Conservation (phyloP, 2,113 vertebrate genomes). For the Carassius gibelio region DNA sequence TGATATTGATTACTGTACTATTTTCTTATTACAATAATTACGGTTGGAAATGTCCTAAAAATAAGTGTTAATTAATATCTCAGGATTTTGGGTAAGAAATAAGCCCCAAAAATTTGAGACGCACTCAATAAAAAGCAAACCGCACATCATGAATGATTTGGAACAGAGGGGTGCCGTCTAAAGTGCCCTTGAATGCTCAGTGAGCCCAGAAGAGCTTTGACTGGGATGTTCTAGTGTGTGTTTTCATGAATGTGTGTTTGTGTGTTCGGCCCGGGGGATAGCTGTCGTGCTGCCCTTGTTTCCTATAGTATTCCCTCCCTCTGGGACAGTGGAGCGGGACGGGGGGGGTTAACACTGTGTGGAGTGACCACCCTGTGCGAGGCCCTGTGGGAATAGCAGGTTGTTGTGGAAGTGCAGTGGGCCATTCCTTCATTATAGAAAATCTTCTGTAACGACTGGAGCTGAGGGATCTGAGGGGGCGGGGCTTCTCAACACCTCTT, state of each 20-base stretch:
- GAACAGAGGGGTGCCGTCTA: constrained; percentile 19
- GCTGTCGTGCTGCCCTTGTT: neutral
- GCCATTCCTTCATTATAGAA: constrained; percentile 74
- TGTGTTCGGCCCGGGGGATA: neutral
- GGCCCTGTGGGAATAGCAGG: constrained; percentile 74
- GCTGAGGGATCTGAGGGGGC: constrained; percentile 56
- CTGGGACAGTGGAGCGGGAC: constrained; percentile 18
- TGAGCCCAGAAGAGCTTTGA: neutral
- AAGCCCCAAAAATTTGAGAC: neutral
- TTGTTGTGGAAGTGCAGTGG: constrained; percentile 70
- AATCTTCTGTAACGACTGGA: constrained; percentile 68
- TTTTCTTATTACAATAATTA: too few species aligned
- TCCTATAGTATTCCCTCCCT: constrained; percentile 12
- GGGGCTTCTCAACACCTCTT: constrained; percentile 64
- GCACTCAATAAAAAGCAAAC: neutral
- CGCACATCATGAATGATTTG: neutral
- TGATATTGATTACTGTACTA: too few species aligned
- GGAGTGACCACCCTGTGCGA: constrained; percentile 52
- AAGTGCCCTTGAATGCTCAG: constrained; percentile 24
- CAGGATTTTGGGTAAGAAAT: too few species aligned
- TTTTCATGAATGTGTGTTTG: neutral
- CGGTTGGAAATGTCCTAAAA: too few species aligned
- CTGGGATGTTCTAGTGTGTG: neutral
- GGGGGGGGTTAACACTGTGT: constrained; percentile 60
- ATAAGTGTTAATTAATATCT: too few species aligned